phyloP scores from a whole-genome alignment of 2,113 vertebrate genomes.

The Pycnonotus jocosus region DNA sequence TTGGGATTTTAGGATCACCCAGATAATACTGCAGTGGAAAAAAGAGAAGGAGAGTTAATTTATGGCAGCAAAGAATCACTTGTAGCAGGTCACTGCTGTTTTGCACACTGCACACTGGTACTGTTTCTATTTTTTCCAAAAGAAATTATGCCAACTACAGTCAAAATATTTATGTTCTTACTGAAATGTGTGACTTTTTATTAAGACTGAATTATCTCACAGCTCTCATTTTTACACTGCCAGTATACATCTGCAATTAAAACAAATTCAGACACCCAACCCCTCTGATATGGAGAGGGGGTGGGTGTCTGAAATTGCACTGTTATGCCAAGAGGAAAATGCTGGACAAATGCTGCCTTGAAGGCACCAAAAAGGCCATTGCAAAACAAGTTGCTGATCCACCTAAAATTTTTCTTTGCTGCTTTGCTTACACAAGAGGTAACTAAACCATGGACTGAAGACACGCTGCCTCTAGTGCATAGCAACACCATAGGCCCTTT shows the following conservation, averaged over 20 bases:
- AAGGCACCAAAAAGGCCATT: not conserved
- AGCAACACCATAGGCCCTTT: not conserved
- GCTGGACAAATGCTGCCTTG: not conserved
- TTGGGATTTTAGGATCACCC: not conserved
- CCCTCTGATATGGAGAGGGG: not conserved
- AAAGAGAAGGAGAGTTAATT: not conserved
- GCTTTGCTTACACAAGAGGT: not conserved
- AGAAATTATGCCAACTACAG: not conserved
- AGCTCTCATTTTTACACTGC: not conserved
- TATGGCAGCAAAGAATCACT: not conserved
- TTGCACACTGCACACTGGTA: not conserved
- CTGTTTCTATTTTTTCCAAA: not conserved
- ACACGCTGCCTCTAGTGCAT: not conserved
- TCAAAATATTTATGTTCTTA: not conserved
- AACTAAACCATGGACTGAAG: not conserved
- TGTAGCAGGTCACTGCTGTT: not conserved
- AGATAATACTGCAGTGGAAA: not conserved
- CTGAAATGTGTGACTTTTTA: not conserved
- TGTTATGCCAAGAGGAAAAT: not conserved
- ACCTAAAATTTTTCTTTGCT: not conserved
- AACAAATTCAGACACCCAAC: not conserved
- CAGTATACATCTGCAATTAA: not conserved
- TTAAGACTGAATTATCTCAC: not conserved
- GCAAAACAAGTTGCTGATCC: not conserved
- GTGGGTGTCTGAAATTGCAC: not conserved